Base-by-base conservation (phyloP, 2,113 vertebrate genomes). In the Lophotis ruficrista region DNA sequence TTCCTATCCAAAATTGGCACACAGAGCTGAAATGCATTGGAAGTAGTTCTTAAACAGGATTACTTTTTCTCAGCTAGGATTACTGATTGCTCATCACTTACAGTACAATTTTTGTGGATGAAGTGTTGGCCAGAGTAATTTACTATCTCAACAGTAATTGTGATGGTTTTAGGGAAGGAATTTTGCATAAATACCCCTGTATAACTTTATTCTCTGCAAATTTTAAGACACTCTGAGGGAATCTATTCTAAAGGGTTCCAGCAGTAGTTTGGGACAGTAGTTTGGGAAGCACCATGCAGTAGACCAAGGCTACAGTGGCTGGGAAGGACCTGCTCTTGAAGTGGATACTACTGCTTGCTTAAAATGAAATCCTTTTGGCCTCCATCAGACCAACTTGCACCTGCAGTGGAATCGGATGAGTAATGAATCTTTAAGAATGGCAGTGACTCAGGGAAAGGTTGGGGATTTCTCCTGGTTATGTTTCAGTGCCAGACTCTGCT, bases 211-310 rank as follows among this genome's bases (percentile, higher is more conserved):
- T 91, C 45, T 56, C 35, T 72, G 62, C 21, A 20, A 19, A 6
- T 37, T 61, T 38, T 7, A 25, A 72, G 56, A 41, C 19, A 6
- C 53, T 72, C 8, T 57, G 12, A 21, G 72, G 54, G 64, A 35
- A 5, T 19, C 0, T 2, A 3, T 71, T 48, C 54, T 23, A 0
- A 33, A 50, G 68, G n/a, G 4, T 35, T 64, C 35, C 31, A 38
- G n/a, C n/a, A n/a, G n/a, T n/a, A n/a, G n/a, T n/a, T n/a, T n/a
- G n/a, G n/a, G n/a, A n/a, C n/a, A n/a, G 33, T 3, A 41, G 9
- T 9, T 84, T 15, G 41, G 89, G 83, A 77, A 48, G 35, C 11
- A 0, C 22, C 35, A 0, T 23, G 5, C 14, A 12, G 30, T 7
- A 80, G 48, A 7, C 13, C 38, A 2, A 8, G 58, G n/a, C 33